These are phyloP conservation scores for Spongilla lacustris DNA, from an alignment of 37 sponge, comb jelly and placozoan species.

Conservation along the genomic window DNA sequence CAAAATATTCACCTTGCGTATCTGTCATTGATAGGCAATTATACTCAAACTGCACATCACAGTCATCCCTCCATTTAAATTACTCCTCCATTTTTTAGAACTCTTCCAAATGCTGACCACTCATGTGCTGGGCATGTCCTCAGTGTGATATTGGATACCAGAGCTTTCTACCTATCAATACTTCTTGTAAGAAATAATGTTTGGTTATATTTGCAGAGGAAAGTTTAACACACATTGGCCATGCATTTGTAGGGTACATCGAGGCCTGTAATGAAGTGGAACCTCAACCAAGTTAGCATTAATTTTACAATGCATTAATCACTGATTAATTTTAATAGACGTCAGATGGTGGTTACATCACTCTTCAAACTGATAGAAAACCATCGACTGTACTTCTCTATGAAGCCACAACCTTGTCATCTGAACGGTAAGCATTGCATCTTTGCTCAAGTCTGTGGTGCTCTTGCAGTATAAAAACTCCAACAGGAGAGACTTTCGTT, in stretches of 20 bases:
- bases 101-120: constrained; percentile 91
- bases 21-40: no score
- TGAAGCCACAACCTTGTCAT: constrained; percentile 76
- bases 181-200: constrained; percentile 34
- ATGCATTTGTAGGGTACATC: no score
- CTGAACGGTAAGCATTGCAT: constrained; percentile 52
- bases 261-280: no score
- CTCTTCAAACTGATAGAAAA: constrained; percentile 43
- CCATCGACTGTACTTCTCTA: constrained; percentile 62
- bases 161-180: constrained; percentile 62
- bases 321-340: constrained; percentile 17
- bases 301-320: no score
- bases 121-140: constrained; percentile 58
- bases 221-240: no score
- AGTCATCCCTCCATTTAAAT: no score
- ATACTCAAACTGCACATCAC: no score
- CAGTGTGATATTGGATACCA: constrained; percentile 40
- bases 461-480: neutral
- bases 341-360: constrained; percentile 67
- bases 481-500: constrained; percentile 78
- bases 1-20: no score
- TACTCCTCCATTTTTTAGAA: no score
- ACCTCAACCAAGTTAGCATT: no score
- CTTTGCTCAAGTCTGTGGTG: no score
- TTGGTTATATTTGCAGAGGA: no score